Conservation (phyloP, 2,888 invertebrate genomes). For the Apodemia hepburni region DNA sequence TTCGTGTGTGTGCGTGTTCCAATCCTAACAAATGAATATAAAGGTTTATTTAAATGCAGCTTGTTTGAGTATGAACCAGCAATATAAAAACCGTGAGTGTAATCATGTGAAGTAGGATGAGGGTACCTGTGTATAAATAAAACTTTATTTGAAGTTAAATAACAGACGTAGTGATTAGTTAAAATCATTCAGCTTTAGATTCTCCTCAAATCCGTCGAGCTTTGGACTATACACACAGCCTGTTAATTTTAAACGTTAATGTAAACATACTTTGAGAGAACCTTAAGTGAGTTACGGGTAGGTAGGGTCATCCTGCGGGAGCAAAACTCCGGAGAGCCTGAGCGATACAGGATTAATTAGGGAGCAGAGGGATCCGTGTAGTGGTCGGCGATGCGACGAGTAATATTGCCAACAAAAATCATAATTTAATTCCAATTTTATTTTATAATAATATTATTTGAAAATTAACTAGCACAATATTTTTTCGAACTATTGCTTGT, state of each 20-base stretch:
- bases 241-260: conserved; percentile 27
- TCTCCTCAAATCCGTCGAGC: neutral
- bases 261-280: conserved; percentile 41
- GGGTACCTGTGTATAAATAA: too few relatives aligned
- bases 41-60: too few relatives aligned
- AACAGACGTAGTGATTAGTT: neutral
- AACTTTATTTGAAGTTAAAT: neutral
- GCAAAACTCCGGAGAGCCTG: conserved; percentile 50
- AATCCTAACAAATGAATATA: too few relatives aligned
- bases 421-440: neutral
- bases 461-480: too few relatives aligned
- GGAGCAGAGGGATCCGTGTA: conserved; percentile 56
- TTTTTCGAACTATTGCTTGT: too few relatives aligned
- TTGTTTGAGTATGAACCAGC: too few relatives aligned
- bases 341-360: conserved; percentile 73
- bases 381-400: conserved; percentile 52
- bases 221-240: conserved; percentile 8
- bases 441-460: neutral
- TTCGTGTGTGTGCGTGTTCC: too few relatives aligned
- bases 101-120: too few relatives aligned
- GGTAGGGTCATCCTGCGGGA: conserved; percentile 60
- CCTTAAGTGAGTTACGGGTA: conserved; percentile 47
- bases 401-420: conserved; percentile 30
- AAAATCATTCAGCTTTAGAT: conserved; percentile 1
- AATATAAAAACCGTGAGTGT: too few relatives aligned